phyloP scores from a whole-genome alignment of 2,888 invertebrate species.

The Hyles lineata region DNA sequence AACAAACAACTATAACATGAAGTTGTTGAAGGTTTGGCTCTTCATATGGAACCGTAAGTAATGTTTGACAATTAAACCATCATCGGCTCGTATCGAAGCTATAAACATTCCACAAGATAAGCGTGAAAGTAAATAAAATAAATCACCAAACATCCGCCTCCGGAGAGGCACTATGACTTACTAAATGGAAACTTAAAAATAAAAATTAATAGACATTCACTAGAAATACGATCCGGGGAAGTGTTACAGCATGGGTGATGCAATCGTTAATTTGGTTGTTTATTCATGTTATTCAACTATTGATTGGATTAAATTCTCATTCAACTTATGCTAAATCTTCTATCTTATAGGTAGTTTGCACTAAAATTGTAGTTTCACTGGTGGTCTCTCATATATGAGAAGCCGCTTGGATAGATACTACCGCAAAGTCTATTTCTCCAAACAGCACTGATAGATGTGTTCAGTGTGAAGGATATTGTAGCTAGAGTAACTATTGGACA shows the following conservation, averaged over 20 bases:
- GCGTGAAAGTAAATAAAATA: slow-evolving; percentile 50
- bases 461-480: too few species aligned
- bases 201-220: slow-evolving; percentile 3
- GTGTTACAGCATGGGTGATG: background rate
- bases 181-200: slow-evolving; percentile 14
- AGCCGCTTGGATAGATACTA: too few species aligned
- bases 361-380: too few species aligned
- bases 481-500: too few species aligned
- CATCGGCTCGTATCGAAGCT: slow-evolving; percentile 28
- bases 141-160: slow-evolving; percentile 60
- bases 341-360: too few species aligned
- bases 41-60: background rate
- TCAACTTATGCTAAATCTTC: too few species aligned
- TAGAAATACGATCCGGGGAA: background rate
- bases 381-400: too few species aligned
- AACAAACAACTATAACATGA: too few species aligned
- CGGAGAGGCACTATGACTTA: slow-evolving; percentile 37
- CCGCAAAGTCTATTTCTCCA: too few species aligned
- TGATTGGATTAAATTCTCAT: too few species aligned
- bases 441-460: too few species aligned
- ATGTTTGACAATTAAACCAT: slow-evolving; percentile 28
- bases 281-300: too few species aligned
- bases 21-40: background rate
- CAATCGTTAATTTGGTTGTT: background rate
- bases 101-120: slow-evolving; percentile 43